These are phyloP conservation scores for Drosophila pectinifera DNA, from an alignment of 1,140 invertebrate species.

Conservation along the genomic window DNA sequence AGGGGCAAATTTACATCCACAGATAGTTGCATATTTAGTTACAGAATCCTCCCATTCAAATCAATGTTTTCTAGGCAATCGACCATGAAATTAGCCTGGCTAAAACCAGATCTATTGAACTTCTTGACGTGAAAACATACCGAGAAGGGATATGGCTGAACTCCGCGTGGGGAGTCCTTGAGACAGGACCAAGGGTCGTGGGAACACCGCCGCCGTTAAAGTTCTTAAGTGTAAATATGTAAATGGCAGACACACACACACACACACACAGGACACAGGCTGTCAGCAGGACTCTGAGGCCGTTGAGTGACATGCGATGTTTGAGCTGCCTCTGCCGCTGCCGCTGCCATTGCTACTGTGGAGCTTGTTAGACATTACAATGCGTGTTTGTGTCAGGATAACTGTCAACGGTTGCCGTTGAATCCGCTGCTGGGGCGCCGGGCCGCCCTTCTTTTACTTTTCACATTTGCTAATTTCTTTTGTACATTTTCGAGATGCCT, in stretches of 20 bases:
- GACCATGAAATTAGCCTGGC: background rate
- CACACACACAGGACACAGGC: conserved; percentile 23
- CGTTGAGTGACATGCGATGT: conserved; percentile 69
- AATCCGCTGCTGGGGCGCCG: conserved; percentile 22
- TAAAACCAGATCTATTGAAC: background rate
- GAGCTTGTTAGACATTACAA: conserved; percentile 82
- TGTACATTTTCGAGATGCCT: conserved; percentile 63
- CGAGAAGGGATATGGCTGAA: background rate
- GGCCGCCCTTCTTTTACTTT: conserved; percentile 20
- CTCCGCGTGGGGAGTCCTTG: background rate
- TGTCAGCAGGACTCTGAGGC: conserved; percentile 53
- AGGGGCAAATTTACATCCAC: background rate
- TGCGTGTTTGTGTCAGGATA: conserved; percentile 83
- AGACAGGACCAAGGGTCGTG: background rate
- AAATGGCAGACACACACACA: conserved; percentile 42
- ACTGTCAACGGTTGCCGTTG: conserved; percentile 77
- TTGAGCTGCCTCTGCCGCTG: conserved; percentile 26
- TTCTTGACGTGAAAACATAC: background rate
- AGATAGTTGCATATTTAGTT: background rate
- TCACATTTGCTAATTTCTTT: conserved; percentile 77
- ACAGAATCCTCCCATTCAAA: background rate
- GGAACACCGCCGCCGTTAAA: conserved; percentile 10
- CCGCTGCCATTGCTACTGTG: conserved; percentile 57
- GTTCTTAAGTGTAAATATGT: conserved; percentile 67
- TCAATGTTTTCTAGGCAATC: background rate